Evolutionary conservation across 2,797 vertebrate species (phyloP).

Genomic region (Phylloscopus collybita): DNA sequence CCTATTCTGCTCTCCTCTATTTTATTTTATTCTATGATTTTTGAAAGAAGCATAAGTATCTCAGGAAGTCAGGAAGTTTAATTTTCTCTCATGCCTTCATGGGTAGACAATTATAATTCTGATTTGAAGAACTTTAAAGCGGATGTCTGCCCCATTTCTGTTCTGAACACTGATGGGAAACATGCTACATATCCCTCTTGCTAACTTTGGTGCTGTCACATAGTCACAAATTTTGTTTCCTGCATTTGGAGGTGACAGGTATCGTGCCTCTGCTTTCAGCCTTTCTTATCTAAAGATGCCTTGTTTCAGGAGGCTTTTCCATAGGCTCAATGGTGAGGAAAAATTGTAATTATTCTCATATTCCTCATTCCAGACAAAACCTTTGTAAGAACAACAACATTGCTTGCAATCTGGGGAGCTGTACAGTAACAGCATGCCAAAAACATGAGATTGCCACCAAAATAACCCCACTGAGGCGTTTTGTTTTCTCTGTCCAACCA

Average conservation of each 20-base stretch:
- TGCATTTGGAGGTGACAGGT: background rate
- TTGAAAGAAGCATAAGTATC: background rate
- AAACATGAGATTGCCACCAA: background rate
- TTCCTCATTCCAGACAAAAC: background rate
- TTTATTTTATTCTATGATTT: background rate
- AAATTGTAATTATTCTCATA: background rate
- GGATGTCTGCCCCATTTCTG: conserved; percentile 34
- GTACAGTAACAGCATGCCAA: background rate
- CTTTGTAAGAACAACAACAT: background rate
- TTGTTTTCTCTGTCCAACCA: background rate
- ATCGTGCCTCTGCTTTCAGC: background rate
- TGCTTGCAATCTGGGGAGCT: background rate
- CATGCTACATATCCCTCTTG: background rate
- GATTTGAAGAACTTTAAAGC: conserved; percentile 51
- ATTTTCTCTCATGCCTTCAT: conserved; percentile 29
- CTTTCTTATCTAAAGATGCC: background rate
- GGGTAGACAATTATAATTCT: conserved; percentile 27
- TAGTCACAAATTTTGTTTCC: background rate
- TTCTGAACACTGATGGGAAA: background rate
- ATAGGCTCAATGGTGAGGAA: background rate
- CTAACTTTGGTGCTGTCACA: conserved; percentile 26
- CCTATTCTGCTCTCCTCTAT: background rate
- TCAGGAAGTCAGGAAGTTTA: conserved; percentile 10
- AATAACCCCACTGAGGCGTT: background rate
- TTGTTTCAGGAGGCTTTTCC: conserved; percentile 1